phyloP scores from a whole-genome alignment of 2,113 vertebrate species.

The Notothenia coriiceps region DNA sequence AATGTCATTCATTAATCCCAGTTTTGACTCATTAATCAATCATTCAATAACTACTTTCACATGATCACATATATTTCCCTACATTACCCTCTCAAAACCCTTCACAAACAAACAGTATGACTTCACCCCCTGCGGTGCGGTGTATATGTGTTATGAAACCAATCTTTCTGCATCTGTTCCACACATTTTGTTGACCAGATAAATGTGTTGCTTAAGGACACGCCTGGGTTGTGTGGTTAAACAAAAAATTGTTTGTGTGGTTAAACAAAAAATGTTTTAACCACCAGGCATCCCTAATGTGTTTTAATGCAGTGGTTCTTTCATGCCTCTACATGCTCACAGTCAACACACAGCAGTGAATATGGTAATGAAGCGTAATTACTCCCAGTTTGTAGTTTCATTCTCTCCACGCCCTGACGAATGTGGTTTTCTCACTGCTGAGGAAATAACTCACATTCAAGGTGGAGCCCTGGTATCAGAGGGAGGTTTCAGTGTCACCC shows the following conservation, averaged over 20 bases:
- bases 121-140: background rate
- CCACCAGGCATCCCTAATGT: too few species aligned
- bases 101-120: too few species aligned
- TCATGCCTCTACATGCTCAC: background rate
- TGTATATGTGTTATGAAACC: conserved; percentile 1
- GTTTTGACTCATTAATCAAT: background rate
- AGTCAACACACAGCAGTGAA: background rate
- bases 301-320: background rate
- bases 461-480: conserved; percentile 7
- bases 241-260: background rate
- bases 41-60: background rate
- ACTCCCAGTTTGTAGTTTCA: background rate
- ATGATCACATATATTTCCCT: background rate
- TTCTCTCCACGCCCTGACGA: background rate
- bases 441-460: background rate
- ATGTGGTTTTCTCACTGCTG: background rate
- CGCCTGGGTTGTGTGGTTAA: background rate
- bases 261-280: background rate
- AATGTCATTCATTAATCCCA: background rate
- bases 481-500: background rate
- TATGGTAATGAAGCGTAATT: conserved; percentile 22
- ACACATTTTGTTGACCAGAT: background rate
- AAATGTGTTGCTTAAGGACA: background rate
- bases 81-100: background rate
- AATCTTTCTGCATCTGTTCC: conserved; percentile 1